Conservation (phyloP, 2,113 vertebrate species). For the Misgurnus mizolepis region DNA sequence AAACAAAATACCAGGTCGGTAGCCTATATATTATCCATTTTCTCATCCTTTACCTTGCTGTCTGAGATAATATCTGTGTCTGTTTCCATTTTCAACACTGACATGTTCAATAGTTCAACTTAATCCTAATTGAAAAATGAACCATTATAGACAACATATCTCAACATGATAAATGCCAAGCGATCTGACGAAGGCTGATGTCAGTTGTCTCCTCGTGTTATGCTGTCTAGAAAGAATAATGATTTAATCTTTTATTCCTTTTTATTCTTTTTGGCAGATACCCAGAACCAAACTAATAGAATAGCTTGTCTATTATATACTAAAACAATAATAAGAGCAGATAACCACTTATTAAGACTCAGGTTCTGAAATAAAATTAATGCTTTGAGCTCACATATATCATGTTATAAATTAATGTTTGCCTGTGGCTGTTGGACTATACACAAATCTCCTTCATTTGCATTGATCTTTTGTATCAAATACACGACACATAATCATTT, state of each 20-base stretch:
- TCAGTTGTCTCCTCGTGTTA: slow-evolving; percentile 46
- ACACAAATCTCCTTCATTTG: too few relatives aligned
- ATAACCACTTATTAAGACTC: slow-evolving; percentile 4
- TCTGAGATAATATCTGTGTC: slow-evolving; percentile 12
- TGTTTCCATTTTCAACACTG: slow-evolving; percentile 27
- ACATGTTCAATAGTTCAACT: slow-evolving; percentile 44
- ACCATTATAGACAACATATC: slow-evolving; percentile 36
- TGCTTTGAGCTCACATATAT: slow-evolving; percentile 10
- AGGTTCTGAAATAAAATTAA: not conserved
- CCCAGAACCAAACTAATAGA: slow-evolving; percentile 12
- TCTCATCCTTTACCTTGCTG: not conserved
- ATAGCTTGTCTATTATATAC: not conserved
- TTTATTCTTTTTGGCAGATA: slow-evolving; percentile 12
- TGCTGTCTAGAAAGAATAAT: slow-evolving; percentile 13
- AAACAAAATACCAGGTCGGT: not conserved
- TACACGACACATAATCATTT: too few relatives aligned
- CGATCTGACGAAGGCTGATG: slow-evolving; percentile 35
- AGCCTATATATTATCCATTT: not conserved
- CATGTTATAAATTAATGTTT: not conserved
- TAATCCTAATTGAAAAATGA: slow-evolving; percentile 56
- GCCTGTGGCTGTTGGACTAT: too few relatives aligned
- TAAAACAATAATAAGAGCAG: not conserved
- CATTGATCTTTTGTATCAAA: too few relatives aligned
- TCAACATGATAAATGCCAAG: slow-evolving; percentile 45
- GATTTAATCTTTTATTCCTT: slow-evolving; percentile 8